These are phyloP conservation scores for Mesocentrotus franciscanus DNA, from an alignment of 53 echinoderm and acorn worm species.

Conservation along the genomic window DNA sequence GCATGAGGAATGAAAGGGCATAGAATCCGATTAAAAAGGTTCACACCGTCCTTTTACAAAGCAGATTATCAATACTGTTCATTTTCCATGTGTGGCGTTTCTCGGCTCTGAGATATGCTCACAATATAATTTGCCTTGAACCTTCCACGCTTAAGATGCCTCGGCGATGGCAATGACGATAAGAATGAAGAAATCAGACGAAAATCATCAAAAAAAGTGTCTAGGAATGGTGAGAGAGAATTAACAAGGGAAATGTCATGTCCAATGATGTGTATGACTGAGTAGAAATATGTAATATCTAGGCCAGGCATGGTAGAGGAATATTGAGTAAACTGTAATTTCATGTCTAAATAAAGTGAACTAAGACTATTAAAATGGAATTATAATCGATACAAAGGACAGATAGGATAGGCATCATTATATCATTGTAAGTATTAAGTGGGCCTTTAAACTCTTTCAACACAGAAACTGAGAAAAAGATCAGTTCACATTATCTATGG, in stretches of 20 bases:
- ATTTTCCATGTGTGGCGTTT: slow-evolving; percentile 54
- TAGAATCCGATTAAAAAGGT: slow-evolving; percentile 45
- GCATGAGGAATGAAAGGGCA: slow-evolving; percentile 25
- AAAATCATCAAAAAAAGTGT: background rate
- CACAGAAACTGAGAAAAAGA: background rate
- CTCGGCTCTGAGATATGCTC: background rate
- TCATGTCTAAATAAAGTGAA: background rate
- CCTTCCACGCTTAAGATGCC: slow-evolving; percentile 19
- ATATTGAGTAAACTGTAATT: background rate
- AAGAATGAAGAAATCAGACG: slow-evolving; percentile 1
- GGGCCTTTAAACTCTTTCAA: background rate
- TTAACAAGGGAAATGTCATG: background rate
- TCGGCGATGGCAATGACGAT: background rate
- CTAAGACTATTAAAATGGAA: background rate
- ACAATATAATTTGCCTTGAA: slow-evolving; percentile 31
- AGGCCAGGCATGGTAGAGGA: background rate
- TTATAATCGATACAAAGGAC: background rate
- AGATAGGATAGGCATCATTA: background rate
- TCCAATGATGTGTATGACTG: background rate
- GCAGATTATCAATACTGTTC: slow-evolving; percentile 49
- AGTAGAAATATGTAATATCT: background rate
- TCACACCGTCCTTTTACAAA: slow-evolving; percentile 45
- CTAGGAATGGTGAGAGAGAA: background rate
- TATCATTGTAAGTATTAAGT: background rate
- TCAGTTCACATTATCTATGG: background rate